phyloP scores from a whole-genome alignment of 2,113 vertebrate genomes.

The Ammospiza nelsoni region DNA sequence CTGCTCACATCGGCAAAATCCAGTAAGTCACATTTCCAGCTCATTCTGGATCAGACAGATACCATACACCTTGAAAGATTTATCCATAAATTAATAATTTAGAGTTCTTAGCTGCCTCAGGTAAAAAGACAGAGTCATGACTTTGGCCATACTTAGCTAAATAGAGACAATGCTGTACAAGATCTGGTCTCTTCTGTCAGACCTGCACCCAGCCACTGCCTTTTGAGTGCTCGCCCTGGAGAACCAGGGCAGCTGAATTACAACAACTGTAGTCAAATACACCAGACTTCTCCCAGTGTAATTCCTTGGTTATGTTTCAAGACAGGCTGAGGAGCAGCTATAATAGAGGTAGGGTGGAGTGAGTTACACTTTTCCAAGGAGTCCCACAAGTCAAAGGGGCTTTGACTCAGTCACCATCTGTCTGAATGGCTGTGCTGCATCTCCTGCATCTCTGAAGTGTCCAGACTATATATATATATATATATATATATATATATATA shows the following conservation, averaged over 20 bases:
- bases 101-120: background rate
- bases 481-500: rapidly evolving
- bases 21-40: background rate
- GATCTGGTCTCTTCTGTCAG: background rate
- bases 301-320: background rate
- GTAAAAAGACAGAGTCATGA: background rate
- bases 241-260: background rate
- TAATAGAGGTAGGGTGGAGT: background rate
- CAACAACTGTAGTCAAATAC: background rate
- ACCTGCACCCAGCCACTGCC: background rate
- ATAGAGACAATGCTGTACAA: background rate
- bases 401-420: background rate
- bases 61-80: background rate
- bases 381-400: background rate
- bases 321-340: background rate
- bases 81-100: background rate
- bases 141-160: background rate
- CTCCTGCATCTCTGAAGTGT: background rate
- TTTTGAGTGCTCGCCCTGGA: background rate
- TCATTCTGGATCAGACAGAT: background rate
- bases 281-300: rapidly evolving
- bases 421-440: background rate
- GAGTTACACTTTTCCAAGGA: background rate
- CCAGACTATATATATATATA: rapidly evolving
- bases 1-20: background rate